Evolutionary conservation across 2,797 vertebrate genomes (phyloP).

Genomic region (Halcyon badia): DNA sequence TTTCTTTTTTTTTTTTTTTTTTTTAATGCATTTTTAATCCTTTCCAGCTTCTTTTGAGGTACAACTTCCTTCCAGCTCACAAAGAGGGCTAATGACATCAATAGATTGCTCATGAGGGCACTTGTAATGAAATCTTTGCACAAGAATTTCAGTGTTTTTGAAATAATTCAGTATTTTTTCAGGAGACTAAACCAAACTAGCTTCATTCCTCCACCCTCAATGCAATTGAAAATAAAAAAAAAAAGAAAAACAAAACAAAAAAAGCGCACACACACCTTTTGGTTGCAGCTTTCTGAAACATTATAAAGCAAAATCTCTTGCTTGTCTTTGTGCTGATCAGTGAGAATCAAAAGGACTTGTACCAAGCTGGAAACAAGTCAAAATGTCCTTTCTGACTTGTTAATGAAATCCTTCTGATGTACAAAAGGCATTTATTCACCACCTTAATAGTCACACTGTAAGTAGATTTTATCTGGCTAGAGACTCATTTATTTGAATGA

Average conservation of each 20-base stretch:
- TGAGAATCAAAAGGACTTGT: constrained; percentile 49
- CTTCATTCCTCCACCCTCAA: background rate
- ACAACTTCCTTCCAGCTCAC: constrained; percentile 32
- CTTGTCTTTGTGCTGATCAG: background rate
- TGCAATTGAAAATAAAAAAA: background rate
- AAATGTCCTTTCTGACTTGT: constrained; percentile 64
- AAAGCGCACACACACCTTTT: background rate
- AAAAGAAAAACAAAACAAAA: background rate
- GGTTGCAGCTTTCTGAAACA: background rate
- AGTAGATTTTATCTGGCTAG: constrained; percentile 58
- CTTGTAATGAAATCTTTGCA: constrained; percentile 42
- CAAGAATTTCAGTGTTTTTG: constrained; percentile 2
- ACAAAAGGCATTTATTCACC: constrained; percentile 60
- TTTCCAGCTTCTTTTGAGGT: constrained; percentile 57
- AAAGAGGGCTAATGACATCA: constrained; percentile 54
- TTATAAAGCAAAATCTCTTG: background rate
- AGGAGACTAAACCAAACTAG: background rate
- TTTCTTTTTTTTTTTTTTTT: background rate
- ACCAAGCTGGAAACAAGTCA: constrained; percentile 56
- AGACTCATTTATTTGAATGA: constrained; percentile 68
- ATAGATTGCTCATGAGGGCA: background rate
- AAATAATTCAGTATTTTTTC: constrained; percentile 22
- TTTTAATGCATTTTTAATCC: constrained; percentile 35
- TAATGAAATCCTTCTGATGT: constrained; percentile 58
- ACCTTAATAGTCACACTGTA: constrained; percentile 49